Conservation (phyloP, 2,113 vertebrate genomes). For the Benitochromis conjunctus region DNA sequence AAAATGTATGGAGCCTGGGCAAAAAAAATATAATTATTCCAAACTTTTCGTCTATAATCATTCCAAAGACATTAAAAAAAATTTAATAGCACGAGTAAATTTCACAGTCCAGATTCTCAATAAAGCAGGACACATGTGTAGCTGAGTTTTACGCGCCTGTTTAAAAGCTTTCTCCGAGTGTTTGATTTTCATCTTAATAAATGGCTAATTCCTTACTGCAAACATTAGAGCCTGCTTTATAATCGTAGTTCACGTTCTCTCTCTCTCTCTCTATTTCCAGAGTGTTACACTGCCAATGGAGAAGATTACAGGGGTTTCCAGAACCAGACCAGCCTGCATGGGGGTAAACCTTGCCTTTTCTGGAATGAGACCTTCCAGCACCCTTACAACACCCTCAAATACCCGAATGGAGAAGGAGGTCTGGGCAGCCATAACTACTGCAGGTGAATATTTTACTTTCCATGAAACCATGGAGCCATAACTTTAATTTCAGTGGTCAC, state of each 20-base stretch:
- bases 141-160: neutral
- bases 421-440: slow-evolving; percentile 94
- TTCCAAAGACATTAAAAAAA: slow-evolving; percentile 25
- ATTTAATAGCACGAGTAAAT: neutral
- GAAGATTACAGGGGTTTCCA: slow-evolving; percentile 92
- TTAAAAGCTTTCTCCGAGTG: slow-evolving; percentile 4
- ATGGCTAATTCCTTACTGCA: neutral
- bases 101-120: slow-evolving; percentile 11
- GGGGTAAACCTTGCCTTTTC: slow-evolving; percentile 91
- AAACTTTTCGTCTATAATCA: slow-evolving; percentile 8
- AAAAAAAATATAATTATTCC: slow-evolving; percentile 9
- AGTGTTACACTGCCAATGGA: slow-evolving; percentile 95
- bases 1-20: neutral
- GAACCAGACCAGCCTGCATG: slow-evolving; percentile 86
- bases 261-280: slow-evolving; percentile 63
- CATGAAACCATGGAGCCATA: neutral
- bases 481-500: neutral
- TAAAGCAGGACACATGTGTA: slow-evolving; percentile 24
- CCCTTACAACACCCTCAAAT: slow-evolving; percentile 94
- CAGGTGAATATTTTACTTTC: slow-evolving; percentile 73
- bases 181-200: slow-evolving; percentile 13
- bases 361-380: slow-evolving; percentile 98
- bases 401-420: slow-evolving; percentile 92
- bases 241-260: neutral
- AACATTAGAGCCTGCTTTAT: neutral